Conservation (phyloP, 2,888 invertebrate genomes). For the Mythimna lalbum region DNA sequence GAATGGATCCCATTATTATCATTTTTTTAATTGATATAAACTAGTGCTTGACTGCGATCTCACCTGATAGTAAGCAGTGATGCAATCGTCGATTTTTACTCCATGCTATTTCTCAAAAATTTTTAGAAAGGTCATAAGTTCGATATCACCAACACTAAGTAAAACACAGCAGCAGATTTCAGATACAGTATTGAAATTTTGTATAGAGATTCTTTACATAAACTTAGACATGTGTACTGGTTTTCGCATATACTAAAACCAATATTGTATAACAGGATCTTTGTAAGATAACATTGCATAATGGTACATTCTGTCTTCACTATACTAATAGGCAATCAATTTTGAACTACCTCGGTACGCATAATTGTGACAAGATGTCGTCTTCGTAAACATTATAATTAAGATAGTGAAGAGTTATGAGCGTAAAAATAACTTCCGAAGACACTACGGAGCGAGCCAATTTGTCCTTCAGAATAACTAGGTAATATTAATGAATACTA, state of each 20-base stretch:
- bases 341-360: conserved; percentile 27
- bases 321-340: conserved; percentile 46
- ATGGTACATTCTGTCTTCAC: not conserved
- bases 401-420: conserved; percentile 61
- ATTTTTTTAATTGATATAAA: too few species aligned
- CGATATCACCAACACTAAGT: not conserved
- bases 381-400: conserved; percentile 54
- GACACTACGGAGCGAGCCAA: conserved; percentile 8
- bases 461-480: not conserved
- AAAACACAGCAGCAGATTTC: too few species aligned
- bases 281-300: conserved; percentile 3
- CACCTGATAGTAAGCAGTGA: too few species aligned
- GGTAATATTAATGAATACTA: not conserved
- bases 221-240: too few species aligned
- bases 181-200: too few species aligned
- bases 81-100: too few species aligned
- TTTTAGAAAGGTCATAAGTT: too few species aligned
- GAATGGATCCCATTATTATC: too few species aligned
- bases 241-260: too few species aligned
- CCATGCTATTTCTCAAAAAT: too few species aligned
- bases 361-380: conserved; percentile 26
- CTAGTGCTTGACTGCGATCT: too few species aligned
- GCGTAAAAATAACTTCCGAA: conserved; percentile 52
- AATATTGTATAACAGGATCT: not conserved
- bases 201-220: too few species aligned